Base-by-base conservation (phyloP, 1,140 invertebrate genomes). In the Apolygus lucorum region DNA sequence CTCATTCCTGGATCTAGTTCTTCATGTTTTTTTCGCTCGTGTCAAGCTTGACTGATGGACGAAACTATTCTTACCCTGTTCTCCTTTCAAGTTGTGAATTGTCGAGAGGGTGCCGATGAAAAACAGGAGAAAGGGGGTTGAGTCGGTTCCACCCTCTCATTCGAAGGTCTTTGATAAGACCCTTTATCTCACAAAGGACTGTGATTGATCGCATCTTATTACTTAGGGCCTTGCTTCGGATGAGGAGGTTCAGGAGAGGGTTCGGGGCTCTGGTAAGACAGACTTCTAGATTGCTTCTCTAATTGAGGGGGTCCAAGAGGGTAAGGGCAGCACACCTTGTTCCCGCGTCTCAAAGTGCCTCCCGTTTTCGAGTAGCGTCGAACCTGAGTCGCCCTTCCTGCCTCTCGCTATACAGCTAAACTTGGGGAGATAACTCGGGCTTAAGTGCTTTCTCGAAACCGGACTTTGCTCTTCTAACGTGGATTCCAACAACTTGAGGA, bases 121-220 rank as follows among this genome's bases (percentile, higher is more conserved):
- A 63, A 27, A 25, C 22, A 63, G 21, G 26, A 27, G 27, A 25
- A 17, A 63, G 62, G 27, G 62, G 21, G 62, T 63, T 63, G 21
- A 21, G n/a, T 63, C 21, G 17, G 21, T 63, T 27, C 22, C 22
- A 25, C 17, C 14, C 22, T n/a, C 22, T 14, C 27, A 17, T 22
- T 17, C 22, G 26, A 63, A 27, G 62, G 62, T 27, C 62, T 63
- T 63, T 63, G 62, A 63, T 63, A 63, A 63, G 62, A 63, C 26
- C 62, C 62, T 63, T 63, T 63, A 63, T 63, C 62, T 63, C 62
- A 63, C 62, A 63, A 27, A 27, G 62, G 62, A 27, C 62, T 63
- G 17, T 63, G 62, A 63, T 63, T 63, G 62, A 63, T 63, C 27
- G 62, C 62, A 63, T 63, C 62, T 63, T 63, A 63, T 63, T 63